phyloP scores from a whole-genome alignment of 2,888 invertebrate species.

The Tricholauxania praeusta region DNA sequence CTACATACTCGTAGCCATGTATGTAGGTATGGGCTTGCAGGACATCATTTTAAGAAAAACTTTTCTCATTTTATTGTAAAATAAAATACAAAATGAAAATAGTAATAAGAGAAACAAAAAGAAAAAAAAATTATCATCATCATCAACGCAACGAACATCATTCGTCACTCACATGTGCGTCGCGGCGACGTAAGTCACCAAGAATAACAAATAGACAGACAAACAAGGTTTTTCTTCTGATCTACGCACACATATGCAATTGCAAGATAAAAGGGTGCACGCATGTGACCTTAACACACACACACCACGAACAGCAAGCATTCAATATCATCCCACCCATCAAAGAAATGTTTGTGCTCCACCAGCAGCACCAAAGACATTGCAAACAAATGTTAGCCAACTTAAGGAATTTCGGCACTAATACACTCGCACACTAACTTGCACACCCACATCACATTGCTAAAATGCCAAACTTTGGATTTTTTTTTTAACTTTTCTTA shows the following conservation, averaged over 20 bases:
- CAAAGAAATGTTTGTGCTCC: too few species aligned
- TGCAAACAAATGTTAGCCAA: not conserved
- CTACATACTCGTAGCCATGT: not conserved
- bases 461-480: not conserved
- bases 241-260: constrained; percentile 4
- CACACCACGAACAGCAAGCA: constrained; percentile 1
- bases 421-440: not conserved
- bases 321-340: not conserved
- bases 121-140: constrained; percentile 56
- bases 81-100: constrained; percentile 41
- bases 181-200: constrained; percentile 14
- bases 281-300: constrained; percentile 32
- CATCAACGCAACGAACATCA: constrained; percentile 51
- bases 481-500: not conserved
- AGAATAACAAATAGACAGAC: not conserved
- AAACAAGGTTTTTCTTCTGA: not conserved
- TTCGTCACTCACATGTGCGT: constrained; percentile 53
- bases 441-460: not conserved
- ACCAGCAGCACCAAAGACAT: not conserved
- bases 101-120: not conserved
- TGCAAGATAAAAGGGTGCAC: constrained; percentile 27
- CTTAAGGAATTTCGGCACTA: constrained; percentile 4
- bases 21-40: constrained; percentile 8
- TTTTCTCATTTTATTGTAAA: constrained; percentile 61
- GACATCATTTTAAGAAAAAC: constrained; percentile 50